Evolutionary conservation across 2,113 vertebrate species (phyloP).

Genomic region (Cygnus atratus): DNA sequence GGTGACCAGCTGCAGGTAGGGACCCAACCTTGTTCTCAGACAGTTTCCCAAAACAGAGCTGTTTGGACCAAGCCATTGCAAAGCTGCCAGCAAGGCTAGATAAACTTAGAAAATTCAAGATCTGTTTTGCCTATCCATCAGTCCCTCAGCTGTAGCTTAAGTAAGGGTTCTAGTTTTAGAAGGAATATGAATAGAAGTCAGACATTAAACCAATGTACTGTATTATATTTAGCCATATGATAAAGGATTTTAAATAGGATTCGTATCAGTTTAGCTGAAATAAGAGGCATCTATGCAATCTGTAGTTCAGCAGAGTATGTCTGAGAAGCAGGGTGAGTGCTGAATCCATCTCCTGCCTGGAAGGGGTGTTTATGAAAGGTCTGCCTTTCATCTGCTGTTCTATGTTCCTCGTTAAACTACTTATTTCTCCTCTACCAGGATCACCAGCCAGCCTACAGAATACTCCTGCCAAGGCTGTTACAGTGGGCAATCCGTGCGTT

Average conservation of each 20-base stretch:
- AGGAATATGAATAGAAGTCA: neutral
- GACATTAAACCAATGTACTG: neutral
- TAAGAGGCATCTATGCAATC: neutral
- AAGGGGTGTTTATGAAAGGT: neutral
- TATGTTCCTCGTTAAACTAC: slow-evolving; percentile 15
- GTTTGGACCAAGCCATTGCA: neutral
- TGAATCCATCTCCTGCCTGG: neutral
- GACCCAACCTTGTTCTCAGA: neutral
- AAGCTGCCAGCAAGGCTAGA: neutral
- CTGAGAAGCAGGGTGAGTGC: neutral
- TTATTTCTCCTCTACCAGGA: slow-evolving; percentile 43
- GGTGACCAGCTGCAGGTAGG: neutral
- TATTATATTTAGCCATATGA: neutral
- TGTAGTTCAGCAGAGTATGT: neutral
- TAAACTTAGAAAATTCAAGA: neutral
- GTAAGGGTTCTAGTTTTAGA: neutral
- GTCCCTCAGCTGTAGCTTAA: neutral
- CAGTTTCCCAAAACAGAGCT: neutral
- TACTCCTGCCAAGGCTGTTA: slow-evolving; percentile 83
- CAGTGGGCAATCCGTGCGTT: slow-evolving; percentile 41
- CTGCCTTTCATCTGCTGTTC: neutral
- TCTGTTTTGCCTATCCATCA: neutral
- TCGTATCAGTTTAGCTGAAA: neutral
- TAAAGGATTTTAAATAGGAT: neutral
- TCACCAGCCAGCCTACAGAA: slow-evolving; percentile 44